phyloP scores from a whole-genome alignment of 37 sponge, comb jelly and placozoan species.

The Axinella damicornis region DNA sequence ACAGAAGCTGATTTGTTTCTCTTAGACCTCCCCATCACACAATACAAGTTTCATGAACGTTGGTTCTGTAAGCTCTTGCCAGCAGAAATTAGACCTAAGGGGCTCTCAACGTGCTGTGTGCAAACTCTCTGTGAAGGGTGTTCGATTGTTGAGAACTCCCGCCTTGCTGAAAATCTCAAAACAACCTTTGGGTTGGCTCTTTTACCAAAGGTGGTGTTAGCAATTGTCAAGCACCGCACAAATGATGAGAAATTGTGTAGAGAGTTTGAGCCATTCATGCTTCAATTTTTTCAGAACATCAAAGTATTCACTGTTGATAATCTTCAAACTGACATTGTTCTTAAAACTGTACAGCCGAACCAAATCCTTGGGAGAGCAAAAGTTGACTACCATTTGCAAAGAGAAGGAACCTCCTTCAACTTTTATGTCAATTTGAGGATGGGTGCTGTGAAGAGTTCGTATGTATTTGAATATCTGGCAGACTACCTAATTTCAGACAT shows the following conservation, averaged over 20 bases:
- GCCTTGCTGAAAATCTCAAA: too few species aligned
- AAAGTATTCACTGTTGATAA: slow-evolving; percentile 11
- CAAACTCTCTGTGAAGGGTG: not conserved
- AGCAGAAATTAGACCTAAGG: not conserved
- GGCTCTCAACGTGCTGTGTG: not conserved
- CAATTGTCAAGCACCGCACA: not conserved
- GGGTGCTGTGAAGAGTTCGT: too few species aligned
- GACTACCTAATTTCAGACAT: too few species aligned
- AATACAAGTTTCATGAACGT: not conserved
- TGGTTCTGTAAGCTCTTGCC: slow-evolving; percentile 12
- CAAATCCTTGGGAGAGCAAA: not conserved
- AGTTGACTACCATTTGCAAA: not conserved
- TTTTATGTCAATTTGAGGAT: too few species aligned
- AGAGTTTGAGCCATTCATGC: not conserved
- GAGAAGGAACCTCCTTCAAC: too few species aligned
- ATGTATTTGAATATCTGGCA: too few species aligned
- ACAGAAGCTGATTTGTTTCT: not conserved
- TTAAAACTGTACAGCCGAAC: not conserved
- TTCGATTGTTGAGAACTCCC: too few species aligned
- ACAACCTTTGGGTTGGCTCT: too few species aligned
- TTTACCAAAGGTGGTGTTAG: too few species aligned
- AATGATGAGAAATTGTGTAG: not conserved
- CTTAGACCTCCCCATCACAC: too few species aligned
- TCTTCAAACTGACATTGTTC: slow-evolving; percentile 1
- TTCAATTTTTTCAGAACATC: not conserved